phyloP scores from a whole-genome alignment of 2,113 vertebrate genomes.

The Podocnemis expansa region DNA sequence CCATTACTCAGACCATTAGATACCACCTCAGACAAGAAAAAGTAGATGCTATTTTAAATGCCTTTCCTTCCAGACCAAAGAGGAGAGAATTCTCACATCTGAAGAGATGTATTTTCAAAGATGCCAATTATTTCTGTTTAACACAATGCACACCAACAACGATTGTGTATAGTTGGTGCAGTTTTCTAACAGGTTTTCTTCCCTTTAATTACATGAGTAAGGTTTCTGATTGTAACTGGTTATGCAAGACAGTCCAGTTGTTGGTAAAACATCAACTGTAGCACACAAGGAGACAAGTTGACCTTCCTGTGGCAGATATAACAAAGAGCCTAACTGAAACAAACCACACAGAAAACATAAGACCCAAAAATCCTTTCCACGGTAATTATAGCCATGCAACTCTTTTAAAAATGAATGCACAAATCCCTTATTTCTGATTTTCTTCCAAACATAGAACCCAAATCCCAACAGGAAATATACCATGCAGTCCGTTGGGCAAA shows the following conservation, averaged over 20 bases:
- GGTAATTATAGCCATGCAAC: neutral
- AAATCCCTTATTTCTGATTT: neutral
- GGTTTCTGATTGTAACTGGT: neutral
- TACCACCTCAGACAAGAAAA: neutral
- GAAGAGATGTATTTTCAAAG: conserved; percentile 7
- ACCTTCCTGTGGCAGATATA: neutral
- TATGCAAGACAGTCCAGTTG: conserved; percentile 21
- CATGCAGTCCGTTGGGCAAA: neutral
- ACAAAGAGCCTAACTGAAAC: neutral
- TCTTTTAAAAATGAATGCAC: neutral
- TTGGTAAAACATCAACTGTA: neutral
- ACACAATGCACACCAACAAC: conserved; percentile 25
- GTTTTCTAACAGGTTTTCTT: conserved; percentile 34
- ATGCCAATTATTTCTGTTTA: conserved; percentile 59
- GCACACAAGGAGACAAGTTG: neutral
- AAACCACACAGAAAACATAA: neutral
- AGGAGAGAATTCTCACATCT: neutral
- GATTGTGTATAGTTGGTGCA: neutral
- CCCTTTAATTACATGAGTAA: neutral
- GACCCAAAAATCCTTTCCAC: neutral
- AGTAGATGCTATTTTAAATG: neutral
- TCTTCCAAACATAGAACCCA: neutral
- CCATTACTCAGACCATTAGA: neutral
- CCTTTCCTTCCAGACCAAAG: neutral
- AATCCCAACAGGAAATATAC: neutral